Conservation (phyloP, 2,113 vertebrate species). For the Malurus cyaneus region DNA sequence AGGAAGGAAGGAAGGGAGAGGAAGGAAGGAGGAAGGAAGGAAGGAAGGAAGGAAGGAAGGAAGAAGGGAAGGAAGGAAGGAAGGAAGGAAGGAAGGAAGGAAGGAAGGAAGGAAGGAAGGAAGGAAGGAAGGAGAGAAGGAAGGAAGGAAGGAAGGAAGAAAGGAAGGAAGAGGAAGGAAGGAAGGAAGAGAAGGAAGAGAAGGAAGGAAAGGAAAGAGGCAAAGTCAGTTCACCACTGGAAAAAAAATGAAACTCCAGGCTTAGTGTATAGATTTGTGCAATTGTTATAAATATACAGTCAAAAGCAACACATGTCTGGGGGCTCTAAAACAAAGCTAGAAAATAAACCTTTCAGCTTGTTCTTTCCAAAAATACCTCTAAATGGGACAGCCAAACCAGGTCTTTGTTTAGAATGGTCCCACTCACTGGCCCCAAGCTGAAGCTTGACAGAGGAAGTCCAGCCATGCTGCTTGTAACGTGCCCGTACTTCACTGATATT, state of each 20-base stretch:
- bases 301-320: background rate
- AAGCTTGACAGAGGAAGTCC: background rate
- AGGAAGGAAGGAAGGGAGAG: background rate
- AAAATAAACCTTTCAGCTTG: background rate
- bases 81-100: no score
- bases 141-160: background rate
- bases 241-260: background rate
- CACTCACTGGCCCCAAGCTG: background rate
- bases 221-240: background rate
- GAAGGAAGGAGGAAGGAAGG: no score
- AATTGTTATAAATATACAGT: background rate
- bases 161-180: no score
- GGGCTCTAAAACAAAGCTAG: background rate
- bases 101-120: background rate
- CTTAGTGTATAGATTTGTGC: background rate
- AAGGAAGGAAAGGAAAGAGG: no score
- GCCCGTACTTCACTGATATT: slow-evolving; percentile 61
- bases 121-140: background rate
- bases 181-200: background rate
- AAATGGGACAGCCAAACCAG: background rate
- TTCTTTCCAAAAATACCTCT: background rate
- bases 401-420: slow-evolving; percentile 12
- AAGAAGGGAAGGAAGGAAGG: no score
- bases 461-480: slow-evolving; percentile 41
- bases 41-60: no score